A percentile compares a stretch with the other conserved stretches of the same genome.
Evolutionary conservation across 35 echinoderm and acorn worm species (phyloP).

Genomic region (Lytechinus variegatus): DNA sequence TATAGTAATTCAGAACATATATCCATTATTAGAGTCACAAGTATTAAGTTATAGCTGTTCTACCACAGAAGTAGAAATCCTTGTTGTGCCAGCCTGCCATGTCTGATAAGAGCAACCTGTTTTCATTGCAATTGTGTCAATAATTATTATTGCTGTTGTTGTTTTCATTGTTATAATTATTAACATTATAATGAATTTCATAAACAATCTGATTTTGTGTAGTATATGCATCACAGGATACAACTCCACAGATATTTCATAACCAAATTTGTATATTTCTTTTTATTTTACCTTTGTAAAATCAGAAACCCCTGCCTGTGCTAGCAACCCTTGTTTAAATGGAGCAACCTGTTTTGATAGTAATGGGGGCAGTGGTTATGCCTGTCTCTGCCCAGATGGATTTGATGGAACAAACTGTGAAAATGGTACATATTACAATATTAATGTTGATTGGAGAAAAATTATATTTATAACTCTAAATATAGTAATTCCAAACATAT

Average conservation of each 20-base stretch:
- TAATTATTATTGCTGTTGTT: not conserved
- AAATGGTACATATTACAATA: not conserved
- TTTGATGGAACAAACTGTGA: constrained; percentile 11
- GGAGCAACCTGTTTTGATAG: constrained; percentile 50
- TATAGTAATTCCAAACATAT: not conserved
- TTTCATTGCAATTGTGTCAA: constrained; percentile 20
- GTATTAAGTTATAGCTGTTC: not conserved
- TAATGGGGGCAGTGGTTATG: not conserved
- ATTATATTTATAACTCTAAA: not conserved
- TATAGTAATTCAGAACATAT: not conserved
- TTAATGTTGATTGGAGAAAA: not conserved
- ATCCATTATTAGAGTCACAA: not conserved
- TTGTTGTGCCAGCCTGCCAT: constrained; percentile 5
- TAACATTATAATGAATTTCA: too few relatives aligned
- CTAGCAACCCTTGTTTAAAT: constrained; percentile 60
- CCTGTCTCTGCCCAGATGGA: constrained; percentile 26
- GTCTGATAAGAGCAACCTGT: constrained; percentile 55
- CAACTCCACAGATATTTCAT: too few relatives aligned
- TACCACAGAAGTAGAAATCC: not conserved
- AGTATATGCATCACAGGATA: too few relatives aligned
- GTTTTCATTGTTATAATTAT: too few relatives aligned
- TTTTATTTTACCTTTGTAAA: not conserved
- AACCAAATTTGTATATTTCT: too few relatives aligned
- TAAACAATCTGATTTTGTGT: too few relatives aligned
- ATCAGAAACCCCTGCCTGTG: constrained; percentile 46